Percentiles rank a stretch among this genome's conserved stretches.
These are phyloP conservation scores for Psylliodes chrysocephalus DNA, from an alignment of 2,888 invertebrate species.

Conservation along the genomic window DNA sequence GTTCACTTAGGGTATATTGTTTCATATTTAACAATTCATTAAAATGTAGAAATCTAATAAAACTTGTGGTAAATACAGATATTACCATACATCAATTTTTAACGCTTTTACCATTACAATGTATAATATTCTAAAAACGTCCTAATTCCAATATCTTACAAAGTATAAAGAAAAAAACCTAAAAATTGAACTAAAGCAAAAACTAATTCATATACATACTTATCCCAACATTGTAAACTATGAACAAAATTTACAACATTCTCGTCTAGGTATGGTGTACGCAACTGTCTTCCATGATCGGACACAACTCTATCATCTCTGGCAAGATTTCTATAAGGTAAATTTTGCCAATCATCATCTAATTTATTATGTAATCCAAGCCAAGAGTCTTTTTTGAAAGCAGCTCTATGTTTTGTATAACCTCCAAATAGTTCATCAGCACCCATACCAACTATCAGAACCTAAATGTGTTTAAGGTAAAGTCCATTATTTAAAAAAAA, in stretches of 20 bases:
- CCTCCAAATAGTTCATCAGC: conserved; percentile 98
- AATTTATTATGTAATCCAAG: conserved; percentile 67
- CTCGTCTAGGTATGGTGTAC: conserved; percentile 85
- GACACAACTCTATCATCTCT: conserved; percentile 93
- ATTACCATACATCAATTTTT: too few relatives aligned
- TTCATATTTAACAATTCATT: too few relatives aligned
- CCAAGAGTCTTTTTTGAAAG: conserved; percentile 70
- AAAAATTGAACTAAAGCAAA: conserved; percentile 5
- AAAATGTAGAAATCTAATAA: too few relatives aligned
- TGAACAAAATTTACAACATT: conserved; percentile 73
- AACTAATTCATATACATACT: conserved; percentile 63
- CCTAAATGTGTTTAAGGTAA: conserved; percentile 63
- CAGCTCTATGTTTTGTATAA: conserved; percentile 87
- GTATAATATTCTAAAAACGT: too few relatives aligned
- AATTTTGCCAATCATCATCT: conserved; percentile 82
- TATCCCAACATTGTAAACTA: conserved; percentile 74
- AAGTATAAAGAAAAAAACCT: too few relatives aligned
- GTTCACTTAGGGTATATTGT: too few relatives aligned
- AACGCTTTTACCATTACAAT: too few relatives aligned
- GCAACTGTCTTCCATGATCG: conserved; percentile 86
- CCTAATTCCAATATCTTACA: too few relatives aligned
- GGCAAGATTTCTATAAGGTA: conserved; percentile 91
- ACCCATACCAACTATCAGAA: conserved; percentile 90
- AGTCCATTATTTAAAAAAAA: conserved; percentile 2
- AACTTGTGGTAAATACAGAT: too few relatives aligned